Evolutionary conservation across 1,140 invertebrate species (phyloP).

Genomic region (Coptotermes formosanus): DNA sequence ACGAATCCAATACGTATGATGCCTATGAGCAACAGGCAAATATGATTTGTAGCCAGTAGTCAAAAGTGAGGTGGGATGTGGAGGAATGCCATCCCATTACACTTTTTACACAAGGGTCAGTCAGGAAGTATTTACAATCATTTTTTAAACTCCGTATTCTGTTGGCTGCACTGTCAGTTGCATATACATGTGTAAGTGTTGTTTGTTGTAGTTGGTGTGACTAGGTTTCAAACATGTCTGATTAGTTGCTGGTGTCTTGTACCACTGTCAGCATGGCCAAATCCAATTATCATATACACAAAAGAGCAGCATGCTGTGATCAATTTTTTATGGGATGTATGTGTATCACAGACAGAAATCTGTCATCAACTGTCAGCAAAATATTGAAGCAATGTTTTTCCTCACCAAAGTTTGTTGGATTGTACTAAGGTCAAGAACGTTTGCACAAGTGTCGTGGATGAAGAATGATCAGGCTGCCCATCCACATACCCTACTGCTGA

Average conservation of each 20-base stretch:
- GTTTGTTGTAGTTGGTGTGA: no score
- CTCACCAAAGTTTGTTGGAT: conserved; percentile 12
- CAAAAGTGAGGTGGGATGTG: no score
- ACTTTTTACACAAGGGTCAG: no score
- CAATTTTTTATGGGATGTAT: not conserved
- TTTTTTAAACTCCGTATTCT: no score
- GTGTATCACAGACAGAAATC: not conserved
- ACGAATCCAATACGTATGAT: no score
- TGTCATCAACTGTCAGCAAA: not conserved
- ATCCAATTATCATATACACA: not conserved
- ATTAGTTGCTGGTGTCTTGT: not conserved
- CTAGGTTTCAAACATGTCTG: no score
- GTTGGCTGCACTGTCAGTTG: no score
- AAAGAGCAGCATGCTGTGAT: conserved; percentile 17
- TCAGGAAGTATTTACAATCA: no score
- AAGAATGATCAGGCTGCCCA: not conserved
- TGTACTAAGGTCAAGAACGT: not conserved
- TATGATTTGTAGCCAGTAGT: no score
- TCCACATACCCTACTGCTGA: not conserved
- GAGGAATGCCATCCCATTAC: no score
- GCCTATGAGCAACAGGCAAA: no score
- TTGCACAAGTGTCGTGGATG: conserved; percentile 23
- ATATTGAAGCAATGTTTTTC: conserved; percentile 21
- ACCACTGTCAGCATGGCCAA: not conserved
- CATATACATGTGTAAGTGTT: no score